A percentile compares a stretch with the other conserved stretches of the same genome.
phyloP scores from a whole-genome alignment of 2,888 invertebrate genomes.

The Hydrotaea diabolus region DNA sequence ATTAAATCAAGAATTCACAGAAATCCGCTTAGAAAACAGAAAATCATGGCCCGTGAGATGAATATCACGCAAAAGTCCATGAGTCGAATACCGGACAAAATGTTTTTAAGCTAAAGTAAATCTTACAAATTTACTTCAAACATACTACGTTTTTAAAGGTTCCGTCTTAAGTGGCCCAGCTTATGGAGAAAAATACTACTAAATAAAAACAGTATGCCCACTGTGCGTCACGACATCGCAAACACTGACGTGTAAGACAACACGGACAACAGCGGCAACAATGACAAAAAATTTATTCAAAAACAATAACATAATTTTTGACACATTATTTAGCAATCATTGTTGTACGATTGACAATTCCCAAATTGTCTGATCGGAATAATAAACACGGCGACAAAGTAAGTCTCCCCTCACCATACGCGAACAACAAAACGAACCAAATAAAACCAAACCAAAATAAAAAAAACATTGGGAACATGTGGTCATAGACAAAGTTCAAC shows the following conservation, averaged over 20 bases:
- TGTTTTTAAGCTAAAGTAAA: too few relatives aligned
- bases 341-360: conserved; percentile 67
- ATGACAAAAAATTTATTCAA: conserved; percentile 70
- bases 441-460: not conserved
- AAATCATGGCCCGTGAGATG: too few relatives aligned
- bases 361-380: conserved; percentile 56
- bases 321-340: conserved; percentile 69
- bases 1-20: too few relatives aligned
- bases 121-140: too few relatives aligned
- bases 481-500: conserved; percentile 44
- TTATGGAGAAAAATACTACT: too few relatives aligned
- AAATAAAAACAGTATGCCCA: too few relatives aligned
- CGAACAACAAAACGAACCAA: conserved; percentile 15
- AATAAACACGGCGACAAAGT: conserved; percentile 49
- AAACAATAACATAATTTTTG: conserved; percentile 68
- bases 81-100: too few relatives aligned
- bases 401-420: conserved; percentile 2
- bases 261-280: conserved; percentile 50
- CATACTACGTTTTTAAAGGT: too few relatives aligned
- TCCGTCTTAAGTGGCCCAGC: too few relatives aligned
- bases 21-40: too few relatives aligned
- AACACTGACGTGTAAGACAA: conserved; percentile 13
- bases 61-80: too few relatives aligned
- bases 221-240: not conserved
- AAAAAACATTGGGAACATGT: not conserved